Percentiles rank a stretch among this genome's conserved stretches.
Conservation (phyloP, 1,140 invertebrate species). For the Pissodes strobi region DNA sequence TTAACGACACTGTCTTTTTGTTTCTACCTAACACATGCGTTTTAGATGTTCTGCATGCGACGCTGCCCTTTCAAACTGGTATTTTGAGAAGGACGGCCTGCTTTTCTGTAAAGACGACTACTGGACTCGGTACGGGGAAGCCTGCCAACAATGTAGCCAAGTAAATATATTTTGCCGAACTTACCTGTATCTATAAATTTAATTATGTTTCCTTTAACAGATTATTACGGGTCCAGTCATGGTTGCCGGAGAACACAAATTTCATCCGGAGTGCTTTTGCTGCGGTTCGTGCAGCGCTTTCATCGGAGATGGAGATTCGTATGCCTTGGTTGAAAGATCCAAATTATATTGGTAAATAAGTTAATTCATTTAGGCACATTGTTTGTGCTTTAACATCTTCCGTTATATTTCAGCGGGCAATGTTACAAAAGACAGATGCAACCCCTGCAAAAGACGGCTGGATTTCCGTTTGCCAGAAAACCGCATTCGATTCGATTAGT, state of each 20-base stretch:
- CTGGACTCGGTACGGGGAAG: conserved; percentile 84
- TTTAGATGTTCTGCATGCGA: conserved; percentile 86
- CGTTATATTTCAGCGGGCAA: conserved; percentile 58
- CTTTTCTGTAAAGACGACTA: conserved; percentile 90
- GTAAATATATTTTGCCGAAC: too few relatives aligned
- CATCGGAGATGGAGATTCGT: conserved; percentile 90
- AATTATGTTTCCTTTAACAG: too few relatives aligned
- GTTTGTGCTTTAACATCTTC: not conserved
- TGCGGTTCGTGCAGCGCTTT: conserved; percentile 80
- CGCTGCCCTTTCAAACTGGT: conserved; percentile 82
- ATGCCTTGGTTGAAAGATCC: conserved; percentile 85
- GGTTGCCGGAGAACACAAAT: conserved; percentile 92
- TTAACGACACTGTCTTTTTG: too few relatives aligned
- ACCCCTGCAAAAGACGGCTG: conserved; percentile 60
- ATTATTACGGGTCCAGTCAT: conserved; percentile 91
- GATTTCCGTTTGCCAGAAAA: conserved; percentile 62
- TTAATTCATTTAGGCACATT: not conserved
- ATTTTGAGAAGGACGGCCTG: conserved; percentile 89
- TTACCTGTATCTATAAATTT: too few relatives aligned
- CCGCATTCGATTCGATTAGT: conserved; percentile 81
- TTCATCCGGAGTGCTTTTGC: conserved; percentile 94
- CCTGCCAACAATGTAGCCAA: conserved; percentile 84
- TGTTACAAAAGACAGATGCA: conserved; percentile 68
- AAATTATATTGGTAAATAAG: conserved; percentile 88
- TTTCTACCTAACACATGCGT: too few relatives aligned